Evolutionary conservation across 2,888 invertebrate genomes (phyloP).

Genomic region (Pammene fasciana): DNA sequence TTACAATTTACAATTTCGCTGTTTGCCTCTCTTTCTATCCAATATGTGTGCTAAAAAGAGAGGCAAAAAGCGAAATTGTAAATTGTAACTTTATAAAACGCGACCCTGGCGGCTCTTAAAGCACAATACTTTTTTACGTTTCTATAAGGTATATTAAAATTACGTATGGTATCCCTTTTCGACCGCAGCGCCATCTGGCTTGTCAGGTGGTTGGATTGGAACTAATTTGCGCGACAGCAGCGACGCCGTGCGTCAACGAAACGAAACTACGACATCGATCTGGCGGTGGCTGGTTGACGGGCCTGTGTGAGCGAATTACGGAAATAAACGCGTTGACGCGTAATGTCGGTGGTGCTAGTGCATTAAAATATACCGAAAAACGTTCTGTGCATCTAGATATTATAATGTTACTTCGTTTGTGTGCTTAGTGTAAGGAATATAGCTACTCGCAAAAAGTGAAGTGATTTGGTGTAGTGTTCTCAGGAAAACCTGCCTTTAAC

Average conservation of each 20-base stretch:
- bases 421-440: constrained; percentile 78
- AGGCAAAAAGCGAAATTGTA: background rate
- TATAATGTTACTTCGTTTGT: constrained; percentile 71
- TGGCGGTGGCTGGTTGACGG: constrained; percentile 70
- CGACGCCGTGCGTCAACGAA: constrained; percentile 63
- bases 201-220: constrained; percentile 46
- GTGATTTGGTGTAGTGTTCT: constrained; percentile 70
- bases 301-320: constrained; percentile 71
- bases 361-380: constrained; percentile 65
- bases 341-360: constrained; percentile 80
- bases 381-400: constrained; percentile 71
- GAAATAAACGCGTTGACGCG: constrained; percentile 69
- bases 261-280: constrained; percentile 78
- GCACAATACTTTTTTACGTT: background rate
- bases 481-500: constrained; percentile 59
- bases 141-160: constrained; percentile 4
- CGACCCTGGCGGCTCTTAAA: too few species aligned
- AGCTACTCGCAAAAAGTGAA: constrained; percentile 62
- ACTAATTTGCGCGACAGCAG: constrained; percentile 46
- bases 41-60: too few species aligned
- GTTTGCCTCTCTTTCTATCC: too few species aligned
- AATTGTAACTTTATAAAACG: too few species aligned
- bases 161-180: constrained; percentile 51
- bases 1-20: too few species aligned
- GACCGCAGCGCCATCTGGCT: constrained; percentile 61